These are phyloP conservation scores for Argyresthia albistria DNA, from an alignment of 2,888 invertebrate genomes.

Conservation along the genomic window DNA sequence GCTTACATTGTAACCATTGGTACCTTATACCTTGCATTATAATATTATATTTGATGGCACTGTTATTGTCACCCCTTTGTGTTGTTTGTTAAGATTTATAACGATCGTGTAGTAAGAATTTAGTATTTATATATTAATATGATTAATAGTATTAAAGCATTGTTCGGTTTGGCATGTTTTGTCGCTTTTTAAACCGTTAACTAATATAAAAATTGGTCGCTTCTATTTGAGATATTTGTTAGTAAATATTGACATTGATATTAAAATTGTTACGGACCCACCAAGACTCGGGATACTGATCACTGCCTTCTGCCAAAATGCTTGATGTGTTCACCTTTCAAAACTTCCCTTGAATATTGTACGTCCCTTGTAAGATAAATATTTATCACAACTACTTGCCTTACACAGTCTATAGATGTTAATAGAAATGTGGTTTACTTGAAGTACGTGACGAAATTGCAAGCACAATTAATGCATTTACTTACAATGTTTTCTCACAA, in stretches of 20 bases:
- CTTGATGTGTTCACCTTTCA: slow-evolving; percentile 33
- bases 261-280: slow-evolving; percentile 31
- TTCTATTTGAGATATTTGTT: slow-evolving; percentile 34
- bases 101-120: slow-evolving; percentile 59
- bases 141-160: slow-evolving; percentile 55
- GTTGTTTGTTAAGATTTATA: slow-evolving; percentile 69
- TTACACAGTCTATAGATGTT: slow-evolving; percentile 12
- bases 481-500: slow-evolving; percentile 7
- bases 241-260: slow-evolving; percentile 29
- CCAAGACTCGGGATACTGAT: slow-evolving; percentile 30
- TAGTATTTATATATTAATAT: slow-evolving; percentile 60
- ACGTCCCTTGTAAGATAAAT: no score
- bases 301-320: slow-evolving; percentile 49
- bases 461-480: slow-evolving; percentile 20
- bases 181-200: slow-evolving; percentile 56
- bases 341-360: slow-evolving; percentile 31
- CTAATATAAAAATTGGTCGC: slow-evolving; percentile 29
- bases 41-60: slow-evolving; percentile 58
- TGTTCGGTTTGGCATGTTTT: slow-evolving; percentile 56
- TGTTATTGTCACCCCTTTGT: slow-evolving; percentile 64
- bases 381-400: no score
- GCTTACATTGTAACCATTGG: slow-evolving; percentile 54
- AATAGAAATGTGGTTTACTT: not conserved
- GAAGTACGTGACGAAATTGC: not conserved
- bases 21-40: slow-evolving; percentile 58